phyloP scores from a whole-genome alignment of 92 coral and sea anemone genomes.

The Porites rus region DNA sequence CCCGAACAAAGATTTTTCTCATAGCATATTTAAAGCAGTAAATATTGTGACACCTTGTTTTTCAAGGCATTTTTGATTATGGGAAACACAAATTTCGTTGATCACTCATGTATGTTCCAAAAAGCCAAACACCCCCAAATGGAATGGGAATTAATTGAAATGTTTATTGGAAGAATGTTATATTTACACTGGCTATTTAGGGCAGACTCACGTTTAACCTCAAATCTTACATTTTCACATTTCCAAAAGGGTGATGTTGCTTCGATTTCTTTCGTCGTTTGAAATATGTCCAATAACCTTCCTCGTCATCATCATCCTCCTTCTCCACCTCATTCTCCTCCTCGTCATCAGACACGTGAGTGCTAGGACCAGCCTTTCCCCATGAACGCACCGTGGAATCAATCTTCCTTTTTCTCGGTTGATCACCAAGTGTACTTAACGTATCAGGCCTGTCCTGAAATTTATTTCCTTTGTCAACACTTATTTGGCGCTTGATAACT shows the following conservation, averaged over 20 bases:
- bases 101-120: too few relatives aligned
- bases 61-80: too few relatives aligned
- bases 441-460: background rate
- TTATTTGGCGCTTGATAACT: background rate
- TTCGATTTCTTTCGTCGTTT: background rate
- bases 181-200: too few relatives aligned
- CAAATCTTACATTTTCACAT: background rate
- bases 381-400: conserved; percentile 8
- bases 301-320: background rate
- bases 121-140: too few relatives aligned
- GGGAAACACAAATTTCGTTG: too few relatives aligned
- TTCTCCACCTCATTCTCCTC: background rate
- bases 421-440: background rate
- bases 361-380: conserved; percentile 29
- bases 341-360: conserved; percentile 19
- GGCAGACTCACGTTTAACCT: too few relatives aligned
- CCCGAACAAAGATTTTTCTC: too few relatives aligned
- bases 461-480: background rate
- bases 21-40: too few relatives aligned
- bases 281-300: background rate
- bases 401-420: conserved; percentile 7
- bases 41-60: too few relatives aligned
- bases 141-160: too few relatives aligned
- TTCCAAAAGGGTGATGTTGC: background rate
- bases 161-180: too few relatives aligned